Base-by-base conservation (phyloP, 1,140 invertebrate genomes). In the Hylaeus anthracinus region DNA sequence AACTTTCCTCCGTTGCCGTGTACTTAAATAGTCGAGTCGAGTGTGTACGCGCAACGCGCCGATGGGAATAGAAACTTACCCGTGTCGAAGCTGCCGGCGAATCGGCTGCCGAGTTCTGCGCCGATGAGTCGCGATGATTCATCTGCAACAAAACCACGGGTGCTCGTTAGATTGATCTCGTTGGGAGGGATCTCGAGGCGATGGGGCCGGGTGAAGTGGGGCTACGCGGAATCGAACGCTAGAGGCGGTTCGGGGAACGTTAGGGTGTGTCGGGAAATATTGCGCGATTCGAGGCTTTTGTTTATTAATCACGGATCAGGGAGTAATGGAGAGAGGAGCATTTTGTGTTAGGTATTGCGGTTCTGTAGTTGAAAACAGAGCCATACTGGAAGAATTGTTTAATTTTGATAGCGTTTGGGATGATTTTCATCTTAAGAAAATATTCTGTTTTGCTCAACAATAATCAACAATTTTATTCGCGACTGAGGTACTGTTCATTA, bases 91-190 rank as follows among this genome's bases (percentile, higher is more conserved):
- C n/a, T 45, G 60, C 41, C 41, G 14, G 56, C n/a, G 72, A 26
- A 71, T 76, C 66, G 65, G 55, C n/a, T 43, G 77, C 15, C 53
- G 77, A 64, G 73, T 12, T 39, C 55, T 43, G 48, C 56, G 37
- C 37, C 77, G 43, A 70, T 72, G 72, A 76, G 48, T 72, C 67
- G 71, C 67, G 64, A 45, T 60, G 64, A 61, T 58, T 76, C 79
- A 72, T 85, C 83, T 85, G 83, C 61, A 85, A 85, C 72, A 85
- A 85, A 65, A 77, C 69, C 76, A 64, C 70, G 14, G 48, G 1
- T 41, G 77, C 70, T 79, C 55, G 77, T 79, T 79, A 79, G 76
- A 55, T 79, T n/a, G 77, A 56, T 73, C 51, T 41, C 9, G 14
- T 39, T 58, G 39, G 55, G 15, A 5, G 69, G 69, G 69, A 55